A percentile compares a stretch with the other conserved stretches of the same genome.
Evolutionary conservation across 2,797 vertebrate species (phyloP).

Genomic region (Coracias cyanogaster): DNA sequence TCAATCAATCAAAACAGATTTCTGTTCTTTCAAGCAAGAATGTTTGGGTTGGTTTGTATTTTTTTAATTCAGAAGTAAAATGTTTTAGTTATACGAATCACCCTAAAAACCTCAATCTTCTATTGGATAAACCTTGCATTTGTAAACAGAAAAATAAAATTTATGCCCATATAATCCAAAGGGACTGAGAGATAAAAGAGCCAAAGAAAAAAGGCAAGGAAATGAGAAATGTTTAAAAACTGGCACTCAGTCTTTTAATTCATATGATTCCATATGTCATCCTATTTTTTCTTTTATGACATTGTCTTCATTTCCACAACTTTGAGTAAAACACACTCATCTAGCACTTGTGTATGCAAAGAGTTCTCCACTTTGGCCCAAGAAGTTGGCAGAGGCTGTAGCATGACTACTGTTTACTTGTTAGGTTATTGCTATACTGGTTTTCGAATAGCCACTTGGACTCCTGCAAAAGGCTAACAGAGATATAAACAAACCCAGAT

Average conservation of each 20-base stretch:
- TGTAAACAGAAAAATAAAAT: not conserved
- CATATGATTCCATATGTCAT: not conserved
- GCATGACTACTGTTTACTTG: not conserved
- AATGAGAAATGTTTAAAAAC: not conserved
- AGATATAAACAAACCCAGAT: slow-evolving; percentile 47
- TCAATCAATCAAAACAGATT: not conserved
- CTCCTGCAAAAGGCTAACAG: slow-evolving; percentile 29
- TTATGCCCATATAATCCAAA: not conserved
- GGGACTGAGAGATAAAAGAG: not conserved
- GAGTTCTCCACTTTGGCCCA: fast-evolving
- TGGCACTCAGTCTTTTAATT: not conserved
- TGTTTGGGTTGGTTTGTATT: not conserved
- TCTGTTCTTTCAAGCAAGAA: not conserved
- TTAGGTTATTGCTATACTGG: not conserved
- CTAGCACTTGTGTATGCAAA: not conserved
- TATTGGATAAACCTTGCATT: not conserved
- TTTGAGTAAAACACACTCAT: not conserved
- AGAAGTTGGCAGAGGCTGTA: not conserved
- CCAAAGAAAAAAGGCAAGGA: not conserved
- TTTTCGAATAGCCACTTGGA: slow-evolving; percentile 13
- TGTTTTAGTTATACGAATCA: not conserved
- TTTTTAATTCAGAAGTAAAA: not conserved
- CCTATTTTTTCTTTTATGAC: not conserved
- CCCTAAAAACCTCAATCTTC: not conserved
- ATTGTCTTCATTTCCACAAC: not conserved